Evolutionary conservation across 2,113 vertebrate genomes (phyloP), one percentile per base, ranked within the genome.

Genomic region (Percopsis transmontana): DNA sequence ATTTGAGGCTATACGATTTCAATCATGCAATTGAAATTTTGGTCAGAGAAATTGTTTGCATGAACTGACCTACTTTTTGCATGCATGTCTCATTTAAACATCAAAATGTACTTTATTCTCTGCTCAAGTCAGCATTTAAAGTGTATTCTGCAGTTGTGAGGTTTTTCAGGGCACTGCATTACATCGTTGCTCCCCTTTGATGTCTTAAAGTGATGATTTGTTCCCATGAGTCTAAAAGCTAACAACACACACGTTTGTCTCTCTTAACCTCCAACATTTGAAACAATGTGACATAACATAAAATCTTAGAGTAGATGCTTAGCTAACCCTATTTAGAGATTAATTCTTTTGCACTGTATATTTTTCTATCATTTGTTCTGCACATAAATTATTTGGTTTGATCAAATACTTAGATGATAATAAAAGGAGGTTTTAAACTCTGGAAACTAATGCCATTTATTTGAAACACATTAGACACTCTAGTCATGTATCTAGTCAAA

Each of bases 81-180:
- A 65, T 79, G 54, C 44, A 23, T 58, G 12, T 40, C 5, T 12
- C 18, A 47, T 61, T 58, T 57, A 12, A 53, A 62, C 38, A 58
- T 21, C 2, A 60, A 68, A 47, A 42, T 58, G 57, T 19, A 33
- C 48, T 67, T 62, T 66, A 15, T n/a, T 24, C 13, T 53, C 47
- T 65, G 58, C 24, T 58, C 23, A 15, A 76, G 53, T 70, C 54
- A 64, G 60, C 59, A 64, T 50, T 69, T 69, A 65, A 42, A 48
- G 47, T 68, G 68, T 70, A 63, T 66, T 58, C 66, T 74, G 16
- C 55, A 23, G 61, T 54, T 62, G 14, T 0, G 62, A 57, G 47
- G 21, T 52, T 70, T 33, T 62, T 77, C 14, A 6, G 55, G 60
- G 38, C 40, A 47, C 21, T 19, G 45, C 15, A 66, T 68, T 73